Conservation (phyloP, 2,113 vertebrate genomes). For the Corvus hawaiiensis region DNA sequence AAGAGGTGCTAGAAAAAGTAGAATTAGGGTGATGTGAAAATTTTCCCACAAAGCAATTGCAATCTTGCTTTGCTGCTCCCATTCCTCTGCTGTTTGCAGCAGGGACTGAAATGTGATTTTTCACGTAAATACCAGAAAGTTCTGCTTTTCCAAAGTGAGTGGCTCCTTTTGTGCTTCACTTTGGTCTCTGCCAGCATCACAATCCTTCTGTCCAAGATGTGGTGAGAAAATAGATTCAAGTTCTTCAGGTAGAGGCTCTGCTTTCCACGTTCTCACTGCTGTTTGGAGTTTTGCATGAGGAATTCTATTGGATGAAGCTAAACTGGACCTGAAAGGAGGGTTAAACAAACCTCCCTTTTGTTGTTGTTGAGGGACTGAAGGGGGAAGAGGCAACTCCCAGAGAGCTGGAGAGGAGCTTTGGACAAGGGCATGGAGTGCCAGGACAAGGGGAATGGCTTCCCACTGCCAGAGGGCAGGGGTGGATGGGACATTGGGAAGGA, state of each 20-base stretch:
- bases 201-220: not conserved
- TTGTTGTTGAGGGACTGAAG: not conserved
- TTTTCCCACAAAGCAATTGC: not conserved
- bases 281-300: not conserved
- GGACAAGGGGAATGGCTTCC: not conserved
- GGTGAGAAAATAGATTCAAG: not conserved
- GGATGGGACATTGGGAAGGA: fast-evolving
- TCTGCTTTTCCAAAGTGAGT: not conserved
- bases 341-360: not conserved
- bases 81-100: not conserved
- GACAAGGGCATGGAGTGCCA: fast-evolving
- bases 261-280: not conserved
- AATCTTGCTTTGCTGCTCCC: not conserved
- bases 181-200: not conserved
- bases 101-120: not conserved
- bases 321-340: not conserved
- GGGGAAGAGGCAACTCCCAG: not conserved
- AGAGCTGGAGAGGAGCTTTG: not conserved
- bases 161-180: not conserved
- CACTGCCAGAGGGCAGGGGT: not conserved
- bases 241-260: not conserved
- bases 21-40: not conserved
- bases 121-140: not conserved
- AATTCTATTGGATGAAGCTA: not conserved
- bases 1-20: not conserved